Evolutionary conservation across 2,113 vertebrate genomes (phyloP).

Genomic region (Plestiodon gilberti): DNA sequence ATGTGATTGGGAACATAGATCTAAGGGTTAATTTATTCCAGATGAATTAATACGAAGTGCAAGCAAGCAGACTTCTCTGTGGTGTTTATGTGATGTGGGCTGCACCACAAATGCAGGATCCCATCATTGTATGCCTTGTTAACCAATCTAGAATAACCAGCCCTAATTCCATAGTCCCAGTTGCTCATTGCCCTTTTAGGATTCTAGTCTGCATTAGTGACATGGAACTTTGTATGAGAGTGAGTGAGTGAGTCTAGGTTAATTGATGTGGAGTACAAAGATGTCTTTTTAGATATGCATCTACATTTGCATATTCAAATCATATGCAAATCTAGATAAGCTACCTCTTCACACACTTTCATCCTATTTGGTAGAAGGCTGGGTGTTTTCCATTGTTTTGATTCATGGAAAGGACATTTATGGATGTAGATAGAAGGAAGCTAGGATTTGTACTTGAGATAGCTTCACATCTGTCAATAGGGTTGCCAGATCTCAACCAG

Average conservation of each 20-base stretch:
- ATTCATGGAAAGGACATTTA: neutral
- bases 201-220: neutral
- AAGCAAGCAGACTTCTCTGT: neutral
- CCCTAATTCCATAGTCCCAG: neutral
- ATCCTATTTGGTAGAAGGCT: neutral
- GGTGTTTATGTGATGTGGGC: neutral
- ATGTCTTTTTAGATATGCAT: no score
- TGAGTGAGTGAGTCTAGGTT: no score
- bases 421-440: neutral
- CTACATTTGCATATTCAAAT: no score
- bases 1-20: neutral
- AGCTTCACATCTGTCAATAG: neutral
- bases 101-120: neutral
- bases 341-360: no score
- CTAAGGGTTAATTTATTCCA: neutral
- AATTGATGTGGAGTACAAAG: neutral
- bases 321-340: no score
- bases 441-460: neutral
- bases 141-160: neutral
- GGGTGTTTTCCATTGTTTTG: neutral
- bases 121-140: neutral
- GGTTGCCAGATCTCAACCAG: neutral
- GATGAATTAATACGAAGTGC: neutral
- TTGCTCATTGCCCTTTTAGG: neutral
- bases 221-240: neutral